Base-by-base conservation (phyloP, 2,797 vertebrate species). In the Nyctalus aviator region DNA sequence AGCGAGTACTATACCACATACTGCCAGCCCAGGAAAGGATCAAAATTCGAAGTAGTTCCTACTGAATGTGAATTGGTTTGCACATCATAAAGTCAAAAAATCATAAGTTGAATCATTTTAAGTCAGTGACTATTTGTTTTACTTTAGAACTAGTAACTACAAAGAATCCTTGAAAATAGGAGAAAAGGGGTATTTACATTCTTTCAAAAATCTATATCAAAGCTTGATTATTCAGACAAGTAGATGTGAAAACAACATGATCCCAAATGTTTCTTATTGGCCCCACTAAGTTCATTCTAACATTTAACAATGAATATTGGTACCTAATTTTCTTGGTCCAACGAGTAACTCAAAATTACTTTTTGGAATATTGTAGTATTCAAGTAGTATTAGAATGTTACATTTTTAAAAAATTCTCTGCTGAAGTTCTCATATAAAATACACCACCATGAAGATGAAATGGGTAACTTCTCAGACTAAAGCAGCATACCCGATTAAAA, bases 71-170 rank as follows among this genome's bases (percentile, higher is more conserved):
- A 81, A 44, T 30, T 62, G 17, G 25, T 44, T 81, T 11, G 0
- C 35, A 62, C 37, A 81, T n/a, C 10, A 6, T 18, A n/a, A 81
- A 62, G 57, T 81, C 27, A 41, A 59, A 79, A 62, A 81, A 81
- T 62, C 37, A 0, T 62, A 44, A 81, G 17, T 30, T 27, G 7
- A 59, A 59, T 59, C 35, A 30, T 37, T 59, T 41, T 59, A 79
- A 20, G 35, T 30, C 55, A 62, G 27, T 25, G 55, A 62, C 78
- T 62, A 81, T 44, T 32, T 78, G 23, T 41, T 44, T 81, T 44
- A 30, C 81, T 92, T 83, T 50, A 69, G 50, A 93, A 79, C 35
- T 66, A 91, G 17, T 57, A 91, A 86, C 10, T 87, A 82, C 35
- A 88, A 72, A 69, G 12, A 46, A 23, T 82, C 75, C 64, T 66